Conservation (phyloP, 2,797 vertebrate species). For the Coregonus sp. region DNA sequence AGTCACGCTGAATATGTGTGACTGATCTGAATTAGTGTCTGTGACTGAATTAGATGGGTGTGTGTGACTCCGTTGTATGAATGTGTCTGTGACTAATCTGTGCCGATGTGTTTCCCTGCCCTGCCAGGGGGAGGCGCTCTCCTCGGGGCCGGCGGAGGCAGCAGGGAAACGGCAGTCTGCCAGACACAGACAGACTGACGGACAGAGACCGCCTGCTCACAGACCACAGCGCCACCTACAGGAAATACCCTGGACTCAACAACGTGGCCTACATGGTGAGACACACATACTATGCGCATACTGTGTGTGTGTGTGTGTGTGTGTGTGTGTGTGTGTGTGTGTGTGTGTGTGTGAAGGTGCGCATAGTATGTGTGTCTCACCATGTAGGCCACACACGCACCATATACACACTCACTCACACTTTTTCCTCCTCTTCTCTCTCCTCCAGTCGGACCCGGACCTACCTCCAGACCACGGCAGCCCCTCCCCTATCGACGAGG, state of each 20-base stretch:
- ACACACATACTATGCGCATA: slow-evolving; percentile 6
- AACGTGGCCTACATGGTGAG: slow-evolving; percentile 96
- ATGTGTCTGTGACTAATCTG: background rate
- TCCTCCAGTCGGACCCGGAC: slow-evolving; percentile 89
- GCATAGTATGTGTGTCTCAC: slow-evolving; percentile 2
- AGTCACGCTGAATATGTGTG: background rate
- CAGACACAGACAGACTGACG: slow-evolving; percentile 81
- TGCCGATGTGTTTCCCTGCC: slow-evolving; percentile 7
- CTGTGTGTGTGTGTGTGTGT: background rate
- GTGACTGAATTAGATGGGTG: background rate
- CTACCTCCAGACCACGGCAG: slow-evolving; percentile 84
- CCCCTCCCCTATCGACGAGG: slow-evolving; percentile 84
- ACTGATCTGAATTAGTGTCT: no score
- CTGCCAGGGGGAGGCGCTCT: slow-evolving; percentile 84
- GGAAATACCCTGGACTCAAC: slow-evolving; percentile 93
- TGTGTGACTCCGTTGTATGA: background rate
- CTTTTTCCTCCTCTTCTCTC: slow-evolving; percentile 6
- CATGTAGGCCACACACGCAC: background rate
- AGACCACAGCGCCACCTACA: slow-evolving; percentile 91
- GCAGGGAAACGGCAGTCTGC: slow-evolving; percentile 85
- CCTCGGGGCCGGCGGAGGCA: slow-evolving; percentile 86
- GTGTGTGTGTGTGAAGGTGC: background rate
- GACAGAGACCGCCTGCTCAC: slow-evolving; percentile 86
- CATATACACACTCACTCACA: background rate
- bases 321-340: background rate